A percentile compares a stretch with the other conserved stretches of the same genome.
These are phyloP conservation scores for Aelia acuminata DNA, from an alignment of 2,888 invertebrate species.

Conservation along the genomic window DNA sequence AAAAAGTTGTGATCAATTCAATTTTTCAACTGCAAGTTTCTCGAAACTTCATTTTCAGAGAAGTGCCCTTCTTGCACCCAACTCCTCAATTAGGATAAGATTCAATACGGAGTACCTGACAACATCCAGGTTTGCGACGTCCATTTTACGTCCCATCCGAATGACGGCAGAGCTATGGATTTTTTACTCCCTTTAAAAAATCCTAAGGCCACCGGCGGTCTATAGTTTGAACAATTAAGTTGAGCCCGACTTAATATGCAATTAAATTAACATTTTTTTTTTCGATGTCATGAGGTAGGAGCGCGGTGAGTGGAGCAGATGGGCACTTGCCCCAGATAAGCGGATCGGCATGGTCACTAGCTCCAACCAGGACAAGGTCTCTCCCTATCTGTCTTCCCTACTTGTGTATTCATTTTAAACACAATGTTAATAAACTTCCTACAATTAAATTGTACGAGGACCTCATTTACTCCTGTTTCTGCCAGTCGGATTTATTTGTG, in stretches of 20 bases:
- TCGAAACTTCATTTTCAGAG: no score
- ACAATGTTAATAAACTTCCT: constrained; percentile 41
- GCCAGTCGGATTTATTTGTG: not conserved
- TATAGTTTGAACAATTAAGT: no score
- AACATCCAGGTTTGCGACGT: no score
- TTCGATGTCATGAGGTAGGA: not conserved
- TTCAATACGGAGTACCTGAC: no score
- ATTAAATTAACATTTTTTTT: not conserved
- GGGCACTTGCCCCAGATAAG: constrained; percentile 26
- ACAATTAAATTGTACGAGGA: not conserved
- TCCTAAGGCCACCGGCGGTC: no score
- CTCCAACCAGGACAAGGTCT: constrained; percentile 27
- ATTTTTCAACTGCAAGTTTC: no score
- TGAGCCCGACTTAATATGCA: not conserved
- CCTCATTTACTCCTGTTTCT: not conserved
- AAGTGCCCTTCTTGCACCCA: no score
- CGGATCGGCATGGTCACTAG: not conserved
- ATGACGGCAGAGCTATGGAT: no score
- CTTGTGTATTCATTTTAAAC: constrained; percentile 34
- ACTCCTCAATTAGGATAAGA: no score
- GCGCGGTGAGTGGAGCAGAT: not conserved
- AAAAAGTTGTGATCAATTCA: no score
- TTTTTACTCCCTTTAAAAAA: no score
- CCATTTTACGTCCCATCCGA: no score
- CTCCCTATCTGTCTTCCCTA: not conserved